A percentile compares a stretch with the other conserved stretches of the same genome.
Conservation (phyloP, 2,888 invertebrate genomes). For the Sminthurides aquaticus region DNA sequence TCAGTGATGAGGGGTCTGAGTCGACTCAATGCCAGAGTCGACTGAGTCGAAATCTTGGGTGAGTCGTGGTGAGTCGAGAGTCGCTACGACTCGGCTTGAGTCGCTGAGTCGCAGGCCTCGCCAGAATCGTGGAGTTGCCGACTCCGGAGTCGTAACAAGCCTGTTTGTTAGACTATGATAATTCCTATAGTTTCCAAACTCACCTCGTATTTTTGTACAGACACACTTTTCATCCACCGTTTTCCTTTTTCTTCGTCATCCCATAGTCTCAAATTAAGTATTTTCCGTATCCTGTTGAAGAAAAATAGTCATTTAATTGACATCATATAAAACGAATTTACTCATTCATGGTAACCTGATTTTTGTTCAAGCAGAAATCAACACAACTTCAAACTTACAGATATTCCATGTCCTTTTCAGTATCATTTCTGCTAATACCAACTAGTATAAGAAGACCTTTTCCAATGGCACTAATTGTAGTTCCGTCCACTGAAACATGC, state of each 20-base stretch:
- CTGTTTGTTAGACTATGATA: too few species aligned
- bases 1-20: too few species aligned
- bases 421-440: slow-evolving; percentile 72
- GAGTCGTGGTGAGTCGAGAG: too few species aligned
- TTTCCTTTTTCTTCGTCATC: slow-evolving; percentile 64
- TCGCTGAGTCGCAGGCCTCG: too few species aligned
- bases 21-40: too few species aligned
- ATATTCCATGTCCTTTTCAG: slow-evolving; percentile 69
- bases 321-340: too few species aligned
- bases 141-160: too few species aligned
- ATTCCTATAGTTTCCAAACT: slow-evolving; percentile 7
- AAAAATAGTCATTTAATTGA: too few species aligned
- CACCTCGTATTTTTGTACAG: slow-evolving; percentile 60
- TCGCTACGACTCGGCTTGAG: too few species aligned
- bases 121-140: too few species aligned
- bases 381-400: slow-evolving; percentile 57
- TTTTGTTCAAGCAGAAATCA: background rate
- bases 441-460: slow-evolving; percentile 79
- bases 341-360: background rate
- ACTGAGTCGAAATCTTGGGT: too few species aligned
- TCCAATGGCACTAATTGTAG: slow-evolving; percentile 70
- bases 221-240: slow-evolving; percentile 69
- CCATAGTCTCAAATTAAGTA: slow-evolving; percentile 73
- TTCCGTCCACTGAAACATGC: slow-evolving; percentile 60
- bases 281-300: slow-evolving; percentile 67